Conservation (phyloP, 2,113 vertebrate genomes). For the Rhizomys pruinosus region DNA sequence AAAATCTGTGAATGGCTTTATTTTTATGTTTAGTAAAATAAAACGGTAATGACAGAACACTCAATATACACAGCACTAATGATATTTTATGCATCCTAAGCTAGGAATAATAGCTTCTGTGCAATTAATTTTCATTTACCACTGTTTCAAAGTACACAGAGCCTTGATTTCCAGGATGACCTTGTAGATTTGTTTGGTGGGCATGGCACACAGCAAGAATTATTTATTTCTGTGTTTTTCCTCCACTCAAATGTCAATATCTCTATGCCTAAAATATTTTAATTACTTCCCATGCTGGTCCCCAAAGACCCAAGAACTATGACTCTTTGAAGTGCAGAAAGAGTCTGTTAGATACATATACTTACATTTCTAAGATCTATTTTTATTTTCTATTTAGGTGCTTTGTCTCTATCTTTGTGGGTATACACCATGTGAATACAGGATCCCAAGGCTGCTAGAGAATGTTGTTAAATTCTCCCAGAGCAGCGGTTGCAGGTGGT, state of each 20-base stretch:
- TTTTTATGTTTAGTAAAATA: conserved; percentile 57
- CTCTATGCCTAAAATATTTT: background rate
- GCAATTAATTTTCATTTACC: conserved; percentile 67
- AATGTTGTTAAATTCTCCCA: background rate
- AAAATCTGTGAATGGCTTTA: conserved; percentile 38
- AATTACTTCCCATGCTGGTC: background rate
- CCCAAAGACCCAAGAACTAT: background rate
- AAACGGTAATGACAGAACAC: conserved; percentile 26
- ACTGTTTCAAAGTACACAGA: background rate
- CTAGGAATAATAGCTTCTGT: conserved; percentile 29
- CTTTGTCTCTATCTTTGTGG: background rate
- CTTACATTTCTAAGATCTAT: background rate
- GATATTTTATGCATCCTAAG: conserved; percentile 50
- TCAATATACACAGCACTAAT: conserved; percentile 39
- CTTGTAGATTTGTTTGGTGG: background rate
- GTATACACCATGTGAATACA: background rate
- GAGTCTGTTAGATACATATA: background rate
- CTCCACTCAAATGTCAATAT: background rate
- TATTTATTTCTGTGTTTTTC: conserved; percentile 1
- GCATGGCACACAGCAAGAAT: background rate
- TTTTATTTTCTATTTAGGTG: background rate
- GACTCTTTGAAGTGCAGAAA: background rate
- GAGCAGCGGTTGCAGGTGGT: no score
- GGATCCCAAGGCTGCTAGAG: background rate
- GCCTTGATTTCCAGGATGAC: background rate